Conservation (phyloP, 2,797 vertebrate species). For the Sparidentex hasta region DNA sequence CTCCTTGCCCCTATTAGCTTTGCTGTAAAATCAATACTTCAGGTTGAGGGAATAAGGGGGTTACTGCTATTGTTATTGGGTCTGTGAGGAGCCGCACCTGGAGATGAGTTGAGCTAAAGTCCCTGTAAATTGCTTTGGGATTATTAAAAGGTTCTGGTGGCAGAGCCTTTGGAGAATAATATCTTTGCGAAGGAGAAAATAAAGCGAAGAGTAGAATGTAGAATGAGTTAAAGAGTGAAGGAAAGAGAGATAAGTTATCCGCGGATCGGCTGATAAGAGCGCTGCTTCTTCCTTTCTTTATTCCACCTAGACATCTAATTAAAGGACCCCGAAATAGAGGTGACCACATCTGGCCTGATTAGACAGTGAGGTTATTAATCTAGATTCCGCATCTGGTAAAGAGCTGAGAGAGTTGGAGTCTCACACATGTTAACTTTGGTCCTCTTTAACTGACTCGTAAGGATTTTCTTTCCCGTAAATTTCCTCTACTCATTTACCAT, state of each 20-base stretch:
- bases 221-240: conserved; percentile 10
- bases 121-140: conserved; percentile 76
- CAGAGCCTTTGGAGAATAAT: conserved; percentile 60
- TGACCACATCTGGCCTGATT: conserved; percentile 62
- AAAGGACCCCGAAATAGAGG: conserved; percentile 59
- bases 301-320: conserved; percentile 63
- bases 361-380: conserved; percentile 63
- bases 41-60: conserved; percentile 66
- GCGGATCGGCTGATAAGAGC: conserved; percentile 53
- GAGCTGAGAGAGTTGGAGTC: conserved; percentile 23
- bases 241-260: conserved; percentile 54
- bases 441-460: conserved; percentile 1
- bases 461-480: conserved; percentile 6
- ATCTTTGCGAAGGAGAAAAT: conserved; percentile 34
- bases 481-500: neutral
- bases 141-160: conserved; percentile 72
- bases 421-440: conserved; percentile 30
- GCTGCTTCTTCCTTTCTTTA: conserved; percentile 6
- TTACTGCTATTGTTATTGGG: conserved; percentile 61
- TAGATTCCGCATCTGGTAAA: conserved; percentile 51
- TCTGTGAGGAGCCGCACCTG: conserved; percentile 44
- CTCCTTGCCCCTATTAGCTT: conserved; percentile 63
- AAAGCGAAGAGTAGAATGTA: conserved; percentile 6
- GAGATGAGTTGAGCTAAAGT: conserved; percentile 62
- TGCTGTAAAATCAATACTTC: conserved; percentile 64